These are phyloP conservation scores for Blera fallax DNA, from an alignment of 2,888 invertebrate genomes.

Conservation along the genomic window DNA sequence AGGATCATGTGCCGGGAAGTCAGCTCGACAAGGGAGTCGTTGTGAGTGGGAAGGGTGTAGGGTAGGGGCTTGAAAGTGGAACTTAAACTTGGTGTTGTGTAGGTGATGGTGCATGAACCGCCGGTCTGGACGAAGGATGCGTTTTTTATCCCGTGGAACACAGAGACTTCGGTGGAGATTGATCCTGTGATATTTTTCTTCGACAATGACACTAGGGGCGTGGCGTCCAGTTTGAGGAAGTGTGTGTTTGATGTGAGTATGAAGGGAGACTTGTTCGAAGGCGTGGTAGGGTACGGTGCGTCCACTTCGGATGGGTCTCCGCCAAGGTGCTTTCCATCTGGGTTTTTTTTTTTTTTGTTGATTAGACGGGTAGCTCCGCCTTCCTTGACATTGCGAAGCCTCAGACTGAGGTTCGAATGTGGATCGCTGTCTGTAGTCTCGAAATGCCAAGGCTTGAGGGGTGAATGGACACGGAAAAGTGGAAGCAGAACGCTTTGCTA, in stretches of 20 bases:
- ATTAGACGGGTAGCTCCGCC: too few relatives aligned
- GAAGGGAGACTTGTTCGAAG: background rate
- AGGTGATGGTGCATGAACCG: slow-evolving; percentile 78
- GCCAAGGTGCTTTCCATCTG: too few relatives aligned
- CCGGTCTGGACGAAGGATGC: slow-evolving; percentile 77
- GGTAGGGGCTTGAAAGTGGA: too few relatives aligned
- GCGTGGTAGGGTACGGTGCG: too few relatives aligned
- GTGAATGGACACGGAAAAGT: too few relatives aligned
- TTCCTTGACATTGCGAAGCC: too few relatives aligned
- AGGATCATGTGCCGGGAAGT: slow-evolving; percentile 76
- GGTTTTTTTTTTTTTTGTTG: background rate
- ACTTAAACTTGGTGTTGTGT: too few relatives aligned
- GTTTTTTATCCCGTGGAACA: slow-evolving; percentile 76
- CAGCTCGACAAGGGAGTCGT: slow-evolving; percentile 75
- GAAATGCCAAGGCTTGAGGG: too few relatives aligned
- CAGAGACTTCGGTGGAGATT: slow-evolving; percentile 76
- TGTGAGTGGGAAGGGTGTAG: background rate
- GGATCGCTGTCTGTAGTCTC: too few relatives aligned
- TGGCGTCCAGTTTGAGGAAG: slow-evolving; percentile 75
- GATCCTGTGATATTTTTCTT: slow-evolving; percentile 78
- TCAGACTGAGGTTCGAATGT: too few relatives aligned
- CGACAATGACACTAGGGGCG: slow-evolving; percentile 77
- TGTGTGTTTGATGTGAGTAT: slow-evolving; percentile 78
- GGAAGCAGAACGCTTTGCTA: too few relatives aligned
- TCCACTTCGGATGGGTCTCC: too few relatives aligned